phyloP scores from a whole-genome alignment of 2,888 invertebrate genomes.

The Amphiduros pacificus region DNA sequence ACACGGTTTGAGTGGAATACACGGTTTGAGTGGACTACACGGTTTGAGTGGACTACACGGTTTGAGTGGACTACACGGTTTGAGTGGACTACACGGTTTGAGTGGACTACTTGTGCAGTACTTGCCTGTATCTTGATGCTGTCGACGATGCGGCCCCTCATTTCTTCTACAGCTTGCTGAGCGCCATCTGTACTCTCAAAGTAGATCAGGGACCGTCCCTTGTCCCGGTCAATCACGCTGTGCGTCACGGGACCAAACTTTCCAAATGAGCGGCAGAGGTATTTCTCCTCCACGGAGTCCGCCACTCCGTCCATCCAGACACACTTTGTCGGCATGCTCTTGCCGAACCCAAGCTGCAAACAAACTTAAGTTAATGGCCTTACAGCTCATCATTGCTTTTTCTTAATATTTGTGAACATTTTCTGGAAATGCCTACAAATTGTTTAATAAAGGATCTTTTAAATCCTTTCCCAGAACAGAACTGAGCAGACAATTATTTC shows the following conservation, averaged over 20 bases:
- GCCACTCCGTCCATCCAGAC: conserved; percentile 90
- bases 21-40: no score
- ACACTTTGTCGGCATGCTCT: conserved; percentile 93
- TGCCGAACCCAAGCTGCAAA: conserved; percentile 83
- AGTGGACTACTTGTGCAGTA: no score
- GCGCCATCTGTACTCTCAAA: conserved; percentile 85
- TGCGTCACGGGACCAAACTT: conserved; percentile 79
- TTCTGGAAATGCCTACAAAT: no score
- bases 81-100: no score
- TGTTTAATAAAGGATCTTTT: no score
- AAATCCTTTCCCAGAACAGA: no score
- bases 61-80: no score
- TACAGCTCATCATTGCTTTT: no score
- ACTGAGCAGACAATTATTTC: no score
- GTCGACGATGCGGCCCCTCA: conserved; percentile 80
- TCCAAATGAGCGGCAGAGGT: conserved; percentile 79
- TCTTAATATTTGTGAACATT: no score
- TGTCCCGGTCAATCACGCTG: conserved; percentile 78
- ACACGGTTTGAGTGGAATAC: no score
- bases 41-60: no score
- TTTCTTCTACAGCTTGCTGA: conserved; percentile 86
- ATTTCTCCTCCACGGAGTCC: conserved; percentile 85
- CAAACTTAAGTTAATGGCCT: background rate
- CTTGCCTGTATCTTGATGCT: conserved; percentile 78
- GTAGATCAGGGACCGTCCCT: conserved; percentile 87